These are phyloP conservation scores for Eospalax fontanierii DNA, from an alignment of 2,797 vertebrate genomes.

Conservation along the genomic window DNA sequence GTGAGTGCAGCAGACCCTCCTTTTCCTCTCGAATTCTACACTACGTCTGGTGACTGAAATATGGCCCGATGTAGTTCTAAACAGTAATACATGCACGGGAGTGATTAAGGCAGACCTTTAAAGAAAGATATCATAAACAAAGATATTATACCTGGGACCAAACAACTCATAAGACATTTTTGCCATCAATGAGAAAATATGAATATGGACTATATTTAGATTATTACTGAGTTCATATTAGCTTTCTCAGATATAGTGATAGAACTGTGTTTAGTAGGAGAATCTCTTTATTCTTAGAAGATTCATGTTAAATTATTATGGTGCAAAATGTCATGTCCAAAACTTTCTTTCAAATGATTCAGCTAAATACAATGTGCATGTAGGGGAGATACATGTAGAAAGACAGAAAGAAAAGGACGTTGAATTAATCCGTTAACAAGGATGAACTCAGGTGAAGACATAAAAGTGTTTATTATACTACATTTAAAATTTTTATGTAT, in stretches of 20 bases:
- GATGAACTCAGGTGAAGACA: background rate
- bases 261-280: background rate
- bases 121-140: conserved; percentile 41
- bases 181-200: conserved; percentile 18
- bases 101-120: background rate
- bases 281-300: conserved; percentile 35
- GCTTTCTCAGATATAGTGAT: conserved; percentile 18
- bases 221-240: background rate
- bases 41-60: background rate
- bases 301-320: conserved; percentile 25
- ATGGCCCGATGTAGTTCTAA: conserved; percentile 5
- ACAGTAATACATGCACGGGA: background rate
- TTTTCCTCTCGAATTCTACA: conserved; percentile 13
- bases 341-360: conserved; percentile 23
- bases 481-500: background rate
- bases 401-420: conserved; percentile 1
- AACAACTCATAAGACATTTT: conserved; percentile 34
- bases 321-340: background rate
- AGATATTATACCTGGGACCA: background rate
- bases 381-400: accelerated
- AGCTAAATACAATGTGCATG: background rate
- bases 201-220: background rate
- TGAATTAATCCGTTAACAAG: background rate
- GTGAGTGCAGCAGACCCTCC: background rate
- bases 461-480: background rate